phyloP scores from a whole-genome alignment of 2,888 invertebrate species.

The Macrosoma leucophasiata region DNA sequence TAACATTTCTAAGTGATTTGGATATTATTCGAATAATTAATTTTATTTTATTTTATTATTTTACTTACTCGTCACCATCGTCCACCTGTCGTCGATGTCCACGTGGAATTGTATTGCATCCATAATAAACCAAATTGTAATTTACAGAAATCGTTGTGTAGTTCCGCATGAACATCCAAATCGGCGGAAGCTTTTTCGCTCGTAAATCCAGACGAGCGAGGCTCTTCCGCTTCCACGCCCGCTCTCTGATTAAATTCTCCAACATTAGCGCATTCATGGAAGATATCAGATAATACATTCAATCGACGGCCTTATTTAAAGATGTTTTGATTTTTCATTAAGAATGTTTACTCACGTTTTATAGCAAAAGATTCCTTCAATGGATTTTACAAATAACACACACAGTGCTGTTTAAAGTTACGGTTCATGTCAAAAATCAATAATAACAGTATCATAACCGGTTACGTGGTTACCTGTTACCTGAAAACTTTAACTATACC shows the following conservation, averaged over 20 bases:
- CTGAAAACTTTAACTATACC: background rate
- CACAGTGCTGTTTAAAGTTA: no score
- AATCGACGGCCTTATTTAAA: slow-evolving; percentile 41
- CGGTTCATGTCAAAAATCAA: no score
- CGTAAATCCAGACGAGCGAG: slow-evolving; percentile 48
- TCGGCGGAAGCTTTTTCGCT: slow-evolving; percentile 50
- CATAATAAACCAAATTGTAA: no score
- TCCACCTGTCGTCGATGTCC: no score
- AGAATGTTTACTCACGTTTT: slow-evolving; percentile 1
- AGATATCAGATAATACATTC: slow-evolving; percentile 50
- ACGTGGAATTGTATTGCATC: no score
- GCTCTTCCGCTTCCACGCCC: slow-evolving; percentile 40
- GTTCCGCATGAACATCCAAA: slow-evolving; percentile 34
- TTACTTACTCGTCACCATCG: no score
- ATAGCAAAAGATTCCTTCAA: slow-evolving; percentile 4
- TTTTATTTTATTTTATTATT: no score
- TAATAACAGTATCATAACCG: background rate
- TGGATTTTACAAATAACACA: background rate
- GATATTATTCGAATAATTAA: no score
- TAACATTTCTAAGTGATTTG: no score
- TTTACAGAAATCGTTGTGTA: no score
- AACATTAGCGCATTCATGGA: slow-evolving; percentile 53
- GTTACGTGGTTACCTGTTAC: background rate
- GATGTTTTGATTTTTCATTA: slow-evolving; percentile 34
- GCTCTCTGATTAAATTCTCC: slow-evolving; percentile 51